A percentile compares a stretch with the other conserved stretches of the same genome.
phyloP scores from a whole-genome alignment of 2,797 vertebrate genomes.

The Psittacula derbiana region DNA sequence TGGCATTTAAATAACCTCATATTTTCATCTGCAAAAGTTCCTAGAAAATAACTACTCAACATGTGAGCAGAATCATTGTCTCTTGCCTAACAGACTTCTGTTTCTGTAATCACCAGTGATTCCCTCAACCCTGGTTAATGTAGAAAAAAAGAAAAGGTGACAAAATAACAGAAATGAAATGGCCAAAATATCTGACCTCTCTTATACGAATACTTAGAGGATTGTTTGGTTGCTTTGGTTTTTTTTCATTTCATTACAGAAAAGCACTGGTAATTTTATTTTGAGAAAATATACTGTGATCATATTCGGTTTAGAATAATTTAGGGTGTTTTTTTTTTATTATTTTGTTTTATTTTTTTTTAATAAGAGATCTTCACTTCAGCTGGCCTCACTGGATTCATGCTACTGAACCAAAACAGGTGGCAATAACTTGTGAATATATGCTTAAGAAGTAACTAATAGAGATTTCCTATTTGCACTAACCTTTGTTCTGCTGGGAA shows the following conservation, averaged over 20 bases:
- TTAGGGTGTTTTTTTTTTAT: accelerated
- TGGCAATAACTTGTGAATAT: background rate
- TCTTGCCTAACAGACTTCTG: background rate
- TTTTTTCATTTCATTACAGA: background rate
- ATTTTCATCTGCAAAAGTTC: background rate
- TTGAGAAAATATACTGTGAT: background rate
- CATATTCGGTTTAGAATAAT: background rate
- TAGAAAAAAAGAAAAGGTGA: background rate
- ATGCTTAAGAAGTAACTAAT: background rate
- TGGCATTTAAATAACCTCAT: background rate
- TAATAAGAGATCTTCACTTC: background rate
- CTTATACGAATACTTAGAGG: background rate
- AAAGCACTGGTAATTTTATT: background rate
- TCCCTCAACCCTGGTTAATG: background rate
- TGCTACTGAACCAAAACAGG: background rate
- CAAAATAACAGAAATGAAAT: background rate
- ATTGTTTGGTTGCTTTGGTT: background rate
- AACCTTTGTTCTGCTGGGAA: background rate
- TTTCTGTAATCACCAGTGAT: background rate
- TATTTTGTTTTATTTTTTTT: background rate
- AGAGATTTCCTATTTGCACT: background rate
- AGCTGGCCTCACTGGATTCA: background rate
- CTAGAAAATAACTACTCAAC: background rate
- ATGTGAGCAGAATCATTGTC: background rate
- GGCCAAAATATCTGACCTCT: background rate